A percentile compares a stretch with the other conserved stretches of the same genome.
Evolutionary conservation across 2,888 invertebrate genomes (phyloP).

Genomic region (Diabrotica balteata): DNA sequence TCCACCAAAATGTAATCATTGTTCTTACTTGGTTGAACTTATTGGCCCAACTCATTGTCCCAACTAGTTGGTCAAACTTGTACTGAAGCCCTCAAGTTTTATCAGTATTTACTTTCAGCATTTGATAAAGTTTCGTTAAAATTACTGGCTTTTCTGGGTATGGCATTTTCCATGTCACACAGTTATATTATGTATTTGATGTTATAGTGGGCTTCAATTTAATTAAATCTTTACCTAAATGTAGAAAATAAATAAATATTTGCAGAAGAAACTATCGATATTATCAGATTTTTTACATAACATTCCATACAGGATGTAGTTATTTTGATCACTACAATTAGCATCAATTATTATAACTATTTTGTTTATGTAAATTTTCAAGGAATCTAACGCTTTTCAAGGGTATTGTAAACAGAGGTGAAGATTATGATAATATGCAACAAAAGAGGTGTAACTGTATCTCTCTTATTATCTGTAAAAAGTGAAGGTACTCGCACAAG

Average conservation of each 20-base stretch:
- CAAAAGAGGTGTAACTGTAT: constrained; percentile 5
- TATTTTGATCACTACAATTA: constrained; percentile 28
- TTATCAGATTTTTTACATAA: neutral
- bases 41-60: no score
- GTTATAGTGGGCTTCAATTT: no score
- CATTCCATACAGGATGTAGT: constrained; percentile 25
- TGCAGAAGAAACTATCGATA: neutral
- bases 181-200: no score
- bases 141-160: no score
- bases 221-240: neutral
- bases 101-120: no score
- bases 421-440: constrained; percentile 13
- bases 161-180: no score
- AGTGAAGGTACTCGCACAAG: neutral
- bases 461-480: constrained; percentile 9
- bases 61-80: no score
- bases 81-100: no score
- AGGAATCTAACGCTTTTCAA: constrained; percentile 26
- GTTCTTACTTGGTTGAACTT: no score
- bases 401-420: constrained; percentile 17
- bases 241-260: constrained; percentile 1
- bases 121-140: no score
- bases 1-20: no score
- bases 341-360: constrained; percentile 27
- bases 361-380: constrained; percentile 34